Evolutionary conservation across 2,797 vertebrate genomes (phyloP).

Genomic region (Pteronotus mesoamericanus): DNA sequence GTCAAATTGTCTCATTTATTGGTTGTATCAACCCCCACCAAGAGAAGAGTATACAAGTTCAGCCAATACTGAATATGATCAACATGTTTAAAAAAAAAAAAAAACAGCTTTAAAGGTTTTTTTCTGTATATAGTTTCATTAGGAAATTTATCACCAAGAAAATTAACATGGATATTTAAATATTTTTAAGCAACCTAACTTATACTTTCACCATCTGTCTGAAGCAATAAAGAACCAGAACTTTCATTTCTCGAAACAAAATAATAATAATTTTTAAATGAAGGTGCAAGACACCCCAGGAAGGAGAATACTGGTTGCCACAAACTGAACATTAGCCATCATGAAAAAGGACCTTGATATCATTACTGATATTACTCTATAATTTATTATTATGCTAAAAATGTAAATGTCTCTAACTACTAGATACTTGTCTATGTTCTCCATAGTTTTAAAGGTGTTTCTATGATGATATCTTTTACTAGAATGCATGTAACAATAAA

Average conservation of each 20-base stretch:
- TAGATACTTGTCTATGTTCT: not conserved
- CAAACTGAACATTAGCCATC: not conserved
- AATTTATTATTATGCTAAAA: not conserved
- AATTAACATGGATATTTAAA: not conserved
- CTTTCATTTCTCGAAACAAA: not conserved
- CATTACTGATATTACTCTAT: not conserved
- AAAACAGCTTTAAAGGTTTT: not conserved
- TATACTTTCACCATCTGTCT: not conserved
- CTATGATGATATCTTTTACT: not conserved
- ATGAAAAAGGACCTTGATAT: not conserved
- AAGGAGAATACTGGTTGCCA: not conserved
- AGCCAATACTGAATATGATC: not conserved
- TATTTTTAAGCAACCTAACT: not conserved
- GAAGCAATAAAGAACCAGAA: not conserved
- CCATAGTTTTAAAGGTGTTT: not conserved
- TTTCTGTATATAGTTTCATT: not conserved
- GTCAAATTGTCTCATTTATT: not conserved
- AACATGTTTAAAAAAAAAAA: not conserved
- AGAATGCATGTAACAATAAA: not conserved
- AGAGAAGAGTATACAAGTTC: not conserved
- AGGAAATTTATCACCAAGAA: not conserved
- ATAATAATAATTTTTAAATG: not conserved
- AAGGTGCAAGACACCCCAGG: not conserved
- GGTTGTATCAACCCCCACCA: not conserved
- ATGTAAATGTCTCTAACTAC: not conserved